Evolutionary conservation across 2,113 vertebrate species (phyloP).

Genomic region (Gopherus evgoodei): DNA sequence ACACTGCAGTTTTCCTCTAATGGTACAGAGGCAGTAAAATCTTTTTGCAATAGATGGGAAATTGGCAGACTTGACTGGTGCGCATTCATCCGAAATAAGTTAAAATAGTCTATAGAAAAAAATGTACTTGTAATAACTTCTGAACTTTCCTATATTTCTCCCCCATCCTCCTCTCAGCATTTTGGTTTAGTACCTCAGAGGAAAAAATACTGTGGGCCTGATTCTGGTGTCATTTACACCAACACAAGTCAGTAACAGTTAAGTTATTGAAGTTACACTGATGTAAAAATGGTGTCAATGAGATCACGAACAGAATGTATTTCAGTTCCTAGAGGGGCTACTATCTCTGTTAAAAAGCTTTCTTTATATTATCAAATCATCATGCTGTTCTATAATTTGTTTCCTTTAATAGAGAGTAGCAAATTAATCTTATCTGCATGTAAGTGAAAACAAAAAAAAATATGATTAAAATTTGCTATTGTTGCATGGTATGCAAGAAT

Average conservation of each 20-base stretch:
- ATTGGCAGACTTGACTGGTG: neutral
- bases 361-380: neutral
- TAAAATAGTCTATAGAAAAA: neutral
- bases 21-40: neutral
- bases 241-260: neutral
- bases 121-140: neutral
- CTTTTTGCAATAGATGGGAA: slow-evolving; percentile 9
- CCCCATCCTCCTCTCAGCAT: neutral
- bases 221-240: neutral
- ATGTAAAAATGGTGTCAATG: neutral
- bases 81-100: neutral
- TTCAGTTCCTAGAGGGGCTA: neutral
- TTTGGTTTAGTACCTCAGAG: neutral
- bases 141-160: neutral
- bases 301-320: neutral
- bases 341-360: neutral
- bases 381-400: neutral
- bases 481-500: neutral
- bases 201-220: neutral
- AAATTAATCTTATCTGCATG: slow-evolving; percentile 51
- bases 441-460: slow-evolving; percentile 56
- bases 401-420: slow-evolving; percentile 13
- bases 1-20: slow-evolving; percentile 1
- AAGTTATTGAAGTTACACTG: neutral
- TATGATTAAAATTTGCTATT: slow-evolving; percentile 39